These are phyloP conservation scores for Mamestra brassicae DNA, from an alignment of 2,888 invertebrate species.

Conservation along the genomic window DNA sequence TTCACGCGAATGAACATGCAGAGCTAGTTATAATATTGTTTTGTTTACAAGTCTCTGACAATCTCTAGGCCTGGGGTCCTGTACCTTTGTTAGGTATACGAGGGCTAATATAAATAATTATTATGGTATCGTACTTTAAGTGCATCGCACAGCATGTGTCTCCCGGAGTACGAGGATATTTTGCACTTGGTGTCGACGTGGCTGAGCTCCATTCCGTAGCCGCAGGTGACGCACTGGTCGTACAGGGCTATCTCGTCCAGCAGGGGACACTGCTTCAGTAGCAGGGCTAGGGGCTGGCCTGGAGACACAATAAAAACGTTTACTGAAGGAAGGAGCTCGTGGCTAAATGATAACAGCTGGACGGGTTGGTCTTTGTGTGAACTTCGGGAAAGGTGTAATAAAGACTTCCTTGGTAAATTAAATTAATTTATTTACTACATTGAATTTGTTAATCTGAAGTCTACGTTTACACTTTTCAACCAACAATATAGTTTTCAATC, in stretches of 20 bases:
- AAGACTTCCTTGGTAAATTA: not conserved
- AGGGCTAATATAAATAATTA: not conserved
- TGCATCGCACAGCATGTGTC: conserved; percentile 85
- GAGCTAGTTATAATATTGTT: too few species aligned
- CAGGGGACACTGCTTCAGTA: conserved; percentile 86
- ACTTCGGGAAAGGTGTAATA: not conserved
- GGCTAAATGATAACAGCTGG: too few species aligned
- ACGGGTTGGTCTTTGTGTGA: not conserved
- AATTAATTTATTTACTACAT: too few species aligned
- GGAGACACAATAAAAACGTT: conserved; percentile 5
- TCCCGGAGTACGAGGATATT: conserved; percentile 84
- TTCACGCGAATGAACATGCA: too few species aligned
- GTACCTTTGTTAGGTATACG: too few species aligned
- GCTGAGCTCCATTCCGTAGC: conserved; percentile 87
- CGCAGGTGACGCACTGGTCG: conserved; percentile 83
- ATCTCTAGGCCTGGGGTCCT: too few species aligned
- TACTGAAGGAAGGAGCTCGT: not conserved
- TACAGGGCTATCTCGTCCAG: conserved; percentile 87
- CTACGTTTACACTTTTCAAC: too few species aligned
- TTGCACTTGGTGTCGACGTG: conserved; percentile 88
- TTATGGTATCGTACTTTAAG: conserved; percentile 74
- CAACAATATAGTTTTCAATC: too few species aligned
- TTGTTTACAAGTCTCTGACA: too few species aligned
- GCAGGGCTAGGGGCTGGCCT: conserved; percentile 86
- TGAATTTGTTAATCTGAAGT: too few species aligned